phyloP scores from a whole-genome alignment of 2,113 vertebrate species.

The Tragelaphus buxtoni region DNA sequence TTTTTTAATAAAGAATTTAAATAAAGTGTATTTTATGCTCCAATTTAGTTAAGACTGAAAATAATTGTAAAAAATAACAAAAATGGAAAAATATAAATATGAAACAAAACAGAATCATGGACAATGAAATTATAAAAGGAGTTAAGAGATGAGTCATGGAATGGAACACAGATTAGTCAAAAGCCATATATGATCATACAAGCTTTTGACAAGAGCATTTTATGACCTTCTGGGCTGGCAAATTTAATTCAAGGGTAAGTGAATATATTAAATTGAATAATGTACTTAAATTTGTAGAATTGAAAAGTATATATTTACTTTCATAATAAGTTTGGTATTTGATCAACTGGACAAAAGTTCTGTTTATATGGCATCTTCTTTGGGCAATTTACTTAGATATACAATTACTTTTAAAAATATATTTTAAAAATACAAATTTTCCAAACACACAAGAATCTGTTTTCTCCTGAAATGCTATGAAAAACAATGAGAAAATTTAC shows the following conservation, averaged over 20 bases:
- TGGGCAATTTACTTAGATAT: neutral
- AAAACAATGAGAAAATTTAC: neutral
- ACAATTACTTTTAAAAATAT: neutral
- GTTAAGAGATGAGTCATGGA: neutral
- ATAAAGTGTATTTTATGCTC: neutral
- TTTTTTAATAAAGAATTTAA: neutral
- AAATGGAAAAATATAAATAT: neutral
- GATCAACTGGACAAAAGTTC: too few relatives aligned
- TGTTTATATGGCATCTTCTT: too few relatives aligned
- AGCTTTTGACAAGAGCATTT: neutral
- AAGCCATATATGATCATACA: neutral
- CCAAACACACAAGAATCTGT: neutral
- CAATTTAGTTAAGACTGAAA: too few relatives aligned
- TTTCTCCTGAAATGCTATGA: neutral
- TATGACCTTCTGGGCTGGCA: neutral
- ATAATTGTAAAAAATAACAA: neutral
- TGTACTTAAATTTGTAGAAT: neutral
- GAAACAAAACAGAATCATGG: neutral
- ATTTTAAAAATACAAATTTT: neutral
- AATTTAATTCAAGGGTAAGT: neutral
- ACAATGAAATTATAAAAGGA: neutral
- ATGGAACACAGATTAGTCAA: neutral
- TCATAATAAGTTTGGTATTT: too few relatives aligned
- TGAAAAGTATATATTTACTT: too few relatives aligned
- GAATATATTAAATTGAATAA: neutral